Evolutionary conservation across 2,113 vertebrate genomes (phyloP).

Genomic region (Sorex araneus): DNA sequence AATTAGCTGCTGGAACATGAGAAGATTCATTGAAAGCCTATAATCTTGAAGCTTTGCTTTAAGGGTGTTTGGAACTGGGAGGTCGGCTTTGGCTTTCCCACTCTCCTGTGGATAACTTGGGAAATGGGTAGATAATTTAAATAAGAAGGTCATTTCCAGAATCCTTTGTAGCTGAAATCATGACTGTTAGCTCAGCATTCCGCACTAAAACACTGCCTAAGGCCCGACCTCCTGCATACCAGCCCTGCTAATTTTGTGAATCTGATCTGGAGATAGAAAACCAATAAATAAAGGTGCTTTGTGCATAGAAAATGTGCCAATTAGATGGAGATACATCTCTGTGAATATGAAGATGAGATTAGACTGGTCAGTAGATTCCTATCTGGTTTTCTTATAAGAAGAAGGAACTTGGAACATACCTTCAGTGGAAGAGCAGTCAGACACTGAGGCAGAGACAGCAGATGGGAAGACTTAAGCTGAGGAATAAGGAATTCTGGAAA

Average conservation of each 20-base stretch:
- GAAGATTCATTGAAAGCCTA: conserved; percentile 44
- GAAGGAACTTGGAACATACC: no score
- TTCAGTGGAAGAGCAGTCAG: no score
- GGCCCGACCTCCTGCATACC: accelerated
- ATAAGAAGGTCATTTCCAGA: neutral
- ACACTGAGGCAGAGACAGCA: no score
- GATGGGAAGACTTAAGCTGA: no score
- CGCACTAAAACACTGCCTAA: neutral
- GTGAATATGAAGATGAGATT: no score
- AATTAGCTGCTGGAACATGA: conserved; percentile 62
- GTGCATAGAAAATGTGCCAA: no score
- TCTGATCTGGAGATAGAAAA: no score
- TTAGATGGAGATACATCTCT: no score
- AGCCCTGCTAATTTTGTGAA: neutral
- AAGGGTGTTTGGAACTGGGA: neutral
- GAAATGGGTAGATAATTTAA: neutral
- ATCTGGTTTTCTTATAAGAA: no score
- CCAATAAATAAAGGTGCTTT: no score
- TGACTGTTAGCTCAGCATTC: neutral
- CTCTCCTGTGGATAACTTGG: neutral
- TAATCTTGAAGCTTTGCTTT: conserved; percentile 14
- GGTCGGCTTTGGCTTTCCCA: neutral
- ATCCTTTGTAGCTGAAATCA: neutral
- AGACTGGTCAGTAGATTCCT: no score
- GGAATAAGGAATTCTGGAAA: no score